Conservation (phyloP, 2,113 vertebrate species). For the Pomatostomus ruficeps region DNA sequence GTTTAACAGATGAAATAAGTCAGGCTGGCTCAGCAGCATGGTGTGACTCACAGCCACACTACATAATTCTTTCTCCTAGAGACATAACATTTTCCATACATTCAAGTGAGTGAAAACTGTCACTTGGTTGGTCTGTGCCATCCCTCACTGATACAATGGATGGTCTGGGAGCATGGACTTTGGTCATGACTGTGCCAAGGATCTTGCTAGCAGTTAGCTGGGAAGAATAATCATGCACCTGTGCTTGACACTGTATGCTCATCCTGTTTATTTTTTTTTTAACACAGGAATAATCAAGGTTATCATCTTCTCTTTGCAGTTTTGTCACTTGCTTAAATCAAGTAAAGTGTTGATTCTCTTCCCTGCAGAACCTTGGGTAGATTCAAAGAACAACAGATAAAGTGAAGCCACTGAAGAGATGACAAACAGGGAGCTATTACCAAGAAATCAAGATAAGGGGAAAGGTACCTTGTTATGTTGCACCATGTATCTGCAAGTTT, state of each 20-base stretch:
- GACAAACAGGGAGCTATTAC: background rate
- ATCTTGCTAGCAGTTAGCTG: background rate
- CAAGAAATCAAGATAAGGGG: background rate
- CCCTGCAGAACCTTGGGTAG: background rate
- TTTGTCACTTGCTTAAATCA: background rate
- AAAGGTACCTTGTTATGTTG: background rate
- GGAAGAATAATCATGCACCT: background rate
- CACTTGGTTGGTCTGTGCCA: background rate
- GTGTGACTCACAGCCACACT: rapidly evolving
- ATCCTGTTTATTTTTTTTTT: background rate
- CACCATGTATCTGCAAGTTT: background rate
- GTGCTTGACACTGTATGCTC: background rate
- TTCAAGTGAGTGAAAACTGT: background rate
- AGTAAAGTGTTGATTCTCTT: background rate
- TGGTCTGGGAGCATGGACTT: rapidly evolving
- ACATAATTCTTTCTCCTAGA: background rate
- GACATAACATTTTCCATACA: background rate
- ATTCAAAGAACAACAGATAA: background rate
- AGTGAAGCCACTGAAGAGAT: background rate
- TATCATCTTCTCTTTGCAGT: background rate
- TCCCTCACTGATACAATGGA: background rate
- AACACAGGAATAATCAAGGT: background rate
- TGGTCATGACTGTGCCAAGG: background rate
- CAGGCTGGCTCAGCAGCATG: background rate
- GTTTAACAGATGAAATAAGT: background rate